Conservation (phyloP, 2,113 vertebrate genomes). For the Ctenomys sociabilis region DNA sequence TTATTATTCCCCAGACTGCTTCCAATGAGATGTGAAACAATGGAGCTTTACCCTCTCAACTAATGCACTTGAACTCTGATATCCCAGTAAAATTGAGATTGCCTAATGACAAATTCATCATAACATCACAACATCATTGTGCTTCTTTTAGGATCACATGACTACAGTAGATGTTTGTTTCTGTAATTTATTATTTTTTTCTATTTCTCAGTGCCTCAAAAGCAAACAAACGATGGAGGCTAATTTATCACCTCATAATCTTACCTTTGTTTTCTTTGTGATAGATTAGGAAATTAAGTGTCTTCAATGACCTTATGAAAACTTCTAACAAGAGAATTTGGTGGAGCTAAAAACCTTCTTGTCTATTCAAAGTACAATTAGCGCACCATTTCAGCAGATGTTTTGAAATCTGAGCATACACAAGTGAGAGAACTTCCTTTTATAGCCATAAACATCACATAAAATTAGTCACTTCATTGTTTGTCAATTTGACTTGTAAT, state of each 20-base stretch:
- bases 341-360: not conserved
- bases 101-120: not conserved
- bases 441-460: conserved; percentile 53
- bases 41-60: not conserved
- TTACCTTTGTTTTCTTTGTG: conserved; percentile 18
- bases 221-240: not conserved
- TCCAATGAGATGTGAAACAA: not conserved
- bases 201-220: conserved; percentile 48
- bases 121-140: too few relatives aligned
- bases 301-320: conserved; percentile 19
- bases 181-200: conserved; percentile 4
- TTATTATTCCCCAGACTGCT: not conserved
- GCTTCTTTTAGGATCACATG: not conserved
- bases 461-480: conserved; percentile 42
- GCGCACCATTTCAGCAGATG: conserved; percentile 38
- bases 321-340: conserved; percentile 48
- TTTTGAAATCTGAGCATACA: conserved; percentile 43
- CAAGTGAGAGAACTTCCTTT: too few relatives aligned
- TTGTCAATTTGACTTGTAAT: conserved; percentile 38
- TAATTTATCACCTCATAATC: conserved; percentile 35
- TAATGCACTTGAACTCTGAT: not conserved
- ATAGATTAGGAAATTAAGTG: conserved; percentile 55
- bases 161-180: not conserved
- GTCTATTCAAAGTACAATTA: conserved; percentile 35
- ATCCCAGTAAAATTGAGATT: not conserved